These are phyloP conservation scores for Turnix velox DNA, from an alignment of 2,113 vertebrate species.

Conservation along the genomic window DNA sequence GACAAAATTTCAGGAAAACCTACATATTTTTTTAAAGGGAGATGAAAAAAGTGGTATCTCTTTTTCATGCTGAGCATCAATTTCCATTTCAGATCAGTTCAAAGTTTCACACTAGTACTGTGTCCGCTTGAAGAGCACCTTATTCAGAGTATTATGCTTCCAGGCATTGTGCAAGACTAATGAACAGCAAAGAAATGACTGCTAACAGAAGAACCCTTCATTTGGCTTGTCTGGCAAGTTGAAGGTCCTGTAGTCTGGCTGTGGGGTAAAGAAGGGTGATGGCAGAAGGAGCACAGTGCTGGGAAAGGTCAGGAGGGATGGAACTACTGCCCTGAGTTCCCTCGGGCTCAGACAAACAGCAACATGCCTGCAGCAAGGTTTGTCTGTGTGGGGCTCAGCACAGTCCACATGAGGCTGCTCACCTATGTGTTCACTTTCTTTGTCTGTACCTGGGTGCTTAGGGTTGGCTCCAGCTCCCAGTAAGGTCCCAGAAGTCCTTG, in stretches of 20 bases:
- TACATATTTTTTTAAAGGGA: neutral
- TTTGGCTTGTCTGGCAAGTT: neutral
- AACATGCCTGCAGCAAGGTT: neutral
- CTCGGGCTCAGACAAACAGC: neutral
- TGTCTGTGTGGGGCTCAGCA: neutral
- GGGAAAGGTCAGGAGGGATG: neutral
- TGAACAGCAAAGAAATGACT: neutral
- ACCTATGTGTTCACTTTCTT: accelerated
- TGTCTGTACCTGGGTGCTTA: neutral
- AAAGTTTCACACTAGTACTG: neutral
- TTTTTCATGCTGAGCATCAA: neutral
- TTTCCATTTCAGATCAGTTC: neutral
- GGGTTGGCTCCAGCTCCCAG: neutral
- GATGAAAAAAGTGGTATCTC: neutral
- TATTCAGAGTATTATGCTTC: neutral
- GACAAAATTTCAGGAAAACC: neutral
- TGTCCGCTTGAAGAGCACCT: neutral
- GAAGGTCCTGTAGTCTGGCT: neutral
- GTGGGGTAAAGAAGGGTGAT: neutral
- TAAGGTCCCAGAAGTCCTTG: neutral
- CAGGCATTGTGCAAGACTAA: neutral
- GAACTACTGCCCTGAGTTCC: neutral
- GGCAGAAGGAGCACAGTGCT: neutral
- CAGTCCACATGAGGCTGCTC: neutral
- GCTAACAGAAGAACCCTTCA: neutral